A percentile compares a stretch with the other conserved stretches of the same genome.
These are phyloP conservation scores for Lindbergichthys nudifrons DNA, from an alignment of 2,797 vertebrate species.

Conservation along the genomic window DNA sequence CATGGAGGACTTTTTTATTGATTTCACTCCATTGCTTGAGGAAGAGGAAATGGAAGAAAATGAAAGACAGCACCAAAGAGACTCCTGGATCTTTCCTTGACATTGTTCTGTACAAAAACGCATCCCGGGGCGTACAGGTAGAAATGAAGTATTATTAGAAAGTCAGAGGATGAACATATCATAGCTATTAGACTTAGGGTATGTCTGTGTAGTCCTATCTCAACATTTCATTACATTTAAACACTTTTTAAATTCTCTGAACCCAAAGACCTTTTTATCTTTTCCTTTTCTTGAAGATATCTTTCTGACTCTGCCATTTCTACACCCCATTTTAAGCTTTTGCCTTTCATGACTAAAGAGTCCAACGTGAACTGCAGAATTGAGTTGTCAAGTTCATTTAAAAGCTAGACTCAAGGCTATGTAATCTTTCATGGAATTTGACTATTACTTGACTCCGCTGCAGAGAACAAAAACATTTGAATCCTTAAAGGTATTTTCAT, in stretches of 20 bases:
- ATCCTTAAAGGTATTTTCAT: not conserved
- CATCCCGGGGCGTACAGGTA: not conserved
- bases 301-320: constrained; percentile 40
- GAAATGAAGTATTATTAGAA: constrained; percentile 14
- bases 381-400: constrained; percentile 35
- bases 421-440: constrained; percentile 23
- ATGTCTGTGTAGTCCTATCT: constrained; percentile 40
- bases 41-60: constrained; percentile 28
- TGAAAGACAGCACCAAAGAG: constrained; percentile 24
- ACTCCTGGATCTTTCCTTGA: constrained; percentile 29
- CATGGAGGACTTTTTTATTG: constrained; percentile 17
- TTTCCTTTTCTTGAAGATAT: constrained; percentile 5
- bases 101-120: constrained; percentile 21
- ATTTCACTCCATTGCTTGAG: constrained; percentile 27
- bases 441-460: constrained; percentile 4
- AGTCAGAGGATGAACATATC: constrained; percentile 43
- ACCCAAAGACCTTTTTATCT: not conserved
- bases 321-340: constrained; percentile 26
- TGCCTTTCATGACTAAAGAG: constrained; percentile 39
- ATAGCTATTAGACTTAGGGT: constrained; percentile 21
- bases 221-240: constrained; percentile 21
- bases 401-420: constrained; percentile 26
- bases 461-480: constrained; percentile 18
- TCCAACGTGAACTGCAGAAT: constrained; percentile 27
- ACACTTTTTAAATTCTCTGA: constrained; percentile 22